Evolutionary conservation across 1,140 invertebrate genomes (phyloP), one percentile per base, ranked within the genome.

Genomic region (Hyposmocoma kahamanoa): DNA sequence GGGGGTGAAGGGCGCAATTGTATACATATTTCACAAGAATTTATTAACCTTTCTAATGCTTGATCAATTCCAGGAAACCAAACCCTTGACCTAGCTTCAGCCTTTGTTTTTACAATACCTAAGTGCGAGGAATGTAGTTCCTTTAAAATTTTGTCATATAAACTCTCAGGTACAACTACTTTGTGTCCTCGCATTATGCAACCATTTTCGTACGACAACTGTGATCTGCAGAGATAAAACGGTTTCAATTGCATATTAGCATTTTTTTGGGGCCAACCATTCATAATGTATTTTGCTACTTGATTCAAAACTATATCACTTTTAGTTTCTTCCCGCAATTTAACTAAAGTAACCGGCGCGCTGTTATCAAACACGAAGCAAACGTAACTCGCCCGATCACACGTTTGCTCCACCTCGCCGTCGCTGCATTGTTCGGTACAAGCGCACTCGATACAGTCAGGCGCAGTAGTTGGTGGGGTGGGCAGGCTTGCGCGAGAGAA

Each of bases 251-350:
- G 6, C 10, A 20, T 8, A 36, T 49, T 20, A 17, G 10, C n/a
- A 13, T 42, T 41, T 41, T 49, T 49, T 20, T 30, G 21, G 11
- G 36, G 47, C 47, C 47, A 49, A 28, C 47, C 47, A n/a, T 34
- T 22, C 11, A 20, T 5, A 10, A 42, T 49, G 21, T 41, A 49
- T 13, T 18, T 20, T 18, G 2, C 20, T 15, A 49, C 47, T 6
- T 20, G 22, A 22, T n/a, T 26, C 21, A 49, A 49, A 18, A 49
- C 11, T 1, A 5, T 6, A 30, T 49, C 47, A 9, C 11, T 36
- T 3, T 41, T 3, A 1, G 36, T 49, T 11, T 24, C 38, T 19
- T 20, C n/a, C 8, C 26, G 17, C 17, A 42, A 41, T 1, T 32
- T 24, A 9, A n/a, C 21, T 21, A 28, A 4, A n/a, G 38, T 36